Base-by-base conservation (phyloP, 2,888 invertebrate species). In the Sminthurides aquaticus region DNA sequence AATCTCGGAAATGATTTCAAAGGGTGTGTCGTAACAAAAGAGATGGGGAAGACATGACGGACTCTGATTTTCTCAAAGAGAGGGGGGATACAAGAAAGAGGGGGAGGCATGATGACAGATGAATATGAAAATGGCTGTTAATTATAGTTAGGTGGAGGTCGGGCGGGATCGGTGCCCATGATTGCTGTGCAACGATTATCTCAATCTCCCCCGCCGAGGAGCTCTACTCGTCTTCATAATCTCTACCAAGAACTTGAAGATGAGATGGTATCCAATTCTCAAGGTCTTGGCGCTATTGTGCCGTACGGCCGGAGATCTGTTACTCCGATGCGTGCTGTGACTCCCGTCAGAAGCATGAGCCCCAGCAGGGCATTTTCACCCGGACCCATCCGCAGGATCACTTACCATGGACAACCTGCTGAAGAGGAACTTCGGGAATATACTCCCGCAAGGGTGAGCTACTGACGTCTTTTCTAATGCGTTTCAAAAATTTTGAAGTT, bases 201-300 rank as follows among this genome's bases (percentile, higher is more conserved):
- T 11, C 18, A 20, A 15, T 18, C 26, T 22, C 58, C 64, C 2
- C 63, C 48, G 20, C 29, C 27, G 20, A 25, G 49, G 22, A 5
- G 2, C 8, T 52, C 64, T 3, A 18, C 22, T 15, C 58, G 64
- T 1, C 58, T 64, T 5, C 27, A 52, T 34, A 27, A 52, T 18
- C 49, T 64, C 48, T 64, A 64, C 43, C 29, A 48, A 29, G 58
- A 64, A 24, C 48, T 64, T 2, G 64, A 64, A 57, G 64, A 64
- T 57, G 64, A 64, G 5, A 25, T 64, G 48, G 25, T 54, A 8
- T 18, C 55, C 25, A 22, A 20, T 27, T 43, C 34, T 26, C 62
- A 62, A 15, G 55, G 62, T 24, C n/a, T 62, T 18, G 62, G 55
- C 11, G 57, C 49, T 20, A 8, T 5, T 20, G n/a, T 57, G n/a